Evolutionary conservation across 2,113 vertebrate genomes (phyloP), one percentile per base, ranked within the genome.

Genomic region (Ceuthmochares aereus): DNA sequence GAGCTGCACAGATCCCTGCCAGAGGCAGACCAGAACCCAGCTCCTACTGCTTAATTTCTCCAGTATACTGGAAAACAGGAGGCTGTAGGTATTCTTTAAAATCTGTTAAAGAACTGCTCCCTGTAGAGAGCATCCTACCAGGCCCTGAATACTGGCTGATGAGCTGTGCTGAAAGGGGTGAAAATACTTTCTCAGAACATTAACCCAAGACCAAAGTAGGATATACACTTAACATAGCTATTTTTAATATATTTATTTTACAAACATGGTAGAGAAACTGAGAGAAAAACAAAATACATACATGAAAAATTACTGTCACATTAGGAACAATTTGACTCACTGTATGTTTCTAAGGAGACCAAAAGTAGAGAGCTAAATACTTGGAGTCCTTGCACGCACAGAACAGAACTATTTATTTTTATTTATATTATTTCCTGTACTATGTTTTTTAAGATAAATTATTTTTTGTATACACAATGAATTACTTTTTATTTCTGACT

Each of bases 171-270:
- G 56, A 43, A 84, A 73, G 14, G 43, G 7, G 15, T 12, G 66
- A 58, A 86, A 77, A 47, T 13, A 92, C 64, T 93, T 76, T 76
- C 90, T 92, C 63, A 91, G 54, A 93, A 87, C 63, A 62, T 37
- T 51, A 72, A 81, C 67, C 70, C 25, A 51, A 58, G 54, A 76
- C 88, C 54, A 79, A 93, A 68, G 77, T 64, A n/a, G n/a, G 36
- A 59, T 55, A 75, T 32, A 56, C 37, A 49, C 34, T 42, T 67
- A 36, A 68, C 82, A 69, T 10, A 89, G 82, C 6, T 69, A 29
- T 47, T 63, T 21, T 12, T 56, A 52, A 55, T 17, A 7, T 4
- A 29, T 26, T 77, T 54, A 11, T 77, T 84, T 58, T 14, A 55
- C 51, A 55, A 69, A 19, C 66, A 42, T 1, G 45, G 37, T 20